phyloP scores from a whole-genome alignment of 2,797 vertebrate genomes.

The Ctenopoma multispine region DNA sequence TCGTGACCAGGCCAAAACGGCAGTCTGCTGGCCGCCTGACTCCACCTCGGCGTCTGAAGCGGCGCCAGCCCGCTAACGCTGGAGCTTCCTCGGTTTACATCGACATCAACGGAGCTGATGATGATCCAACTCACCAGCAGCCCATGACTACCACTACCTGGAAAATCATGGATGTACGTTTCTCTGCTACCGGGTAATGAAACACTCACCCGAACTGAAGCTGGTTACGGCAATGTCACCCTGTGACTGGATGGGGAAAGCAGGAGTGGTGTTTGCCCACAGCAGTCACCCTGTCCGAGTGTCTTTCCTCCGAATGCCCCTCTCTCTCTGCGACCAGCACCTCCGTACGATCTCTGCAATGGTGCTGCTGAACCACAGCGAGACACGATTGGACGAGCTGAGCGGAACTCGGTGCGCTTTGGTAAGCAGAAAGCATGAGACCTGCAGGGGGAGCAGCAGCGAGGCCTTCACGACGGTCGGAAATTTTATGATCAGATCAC shows the following conservation, averaged over 20 bases:
- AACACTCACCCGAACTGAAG: constrained; percentile 64
- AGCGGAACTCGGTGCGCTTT: constrained; percentile 60
- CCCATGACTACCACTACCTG: constrained; percentile 42
- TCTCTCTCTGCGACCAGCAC: constrained; percentile 30
- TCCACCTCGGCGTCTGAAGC: constrained; percentile 25
- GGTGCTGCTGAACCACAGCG: constrained; percentile 57
- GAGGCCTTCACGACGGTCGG: constrained; percentile 49
- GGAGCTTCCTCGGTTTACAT: constrained; percentile 36
- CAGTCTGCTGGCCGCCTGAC: constrained; percentile 18
- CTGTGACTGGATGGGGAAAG: constrained; percentile 13
- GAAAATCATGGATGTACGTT: constrained; percentile 3
- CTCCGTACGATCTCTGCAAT: constrained; percentile 72
- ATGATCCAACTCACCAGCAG: constrained; percentile 63
- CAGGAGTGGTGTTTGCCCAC: constrained; percentile 25
- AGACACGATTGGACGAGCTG: constrained; percentile 62
- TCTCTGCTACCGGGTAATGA: neutral
- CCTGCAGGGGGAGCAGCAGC: constrained; percentile 47
- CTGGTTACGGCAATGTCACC: constrained; percentile 30
- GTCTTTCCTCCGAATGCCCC: constrained; percentile 46
- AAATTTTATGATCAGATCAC: constrained; percentile 2
- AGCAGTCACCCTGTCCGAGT: constrained; percentile 65
- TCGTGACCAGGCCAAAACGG: constrained; percentile 74
- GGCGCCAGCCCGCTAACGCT: constrained; percentile 11
- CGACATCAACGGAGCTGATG: constrained; percentile 44
- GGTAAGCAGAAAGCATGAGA: constrained; percentile 15